Percentiles rank a stretch among this genome's conserved stretches.
Conservation (phyloP, 2,113 vertebrate genomes). For the Dendrocopos noguchii region DNA sequence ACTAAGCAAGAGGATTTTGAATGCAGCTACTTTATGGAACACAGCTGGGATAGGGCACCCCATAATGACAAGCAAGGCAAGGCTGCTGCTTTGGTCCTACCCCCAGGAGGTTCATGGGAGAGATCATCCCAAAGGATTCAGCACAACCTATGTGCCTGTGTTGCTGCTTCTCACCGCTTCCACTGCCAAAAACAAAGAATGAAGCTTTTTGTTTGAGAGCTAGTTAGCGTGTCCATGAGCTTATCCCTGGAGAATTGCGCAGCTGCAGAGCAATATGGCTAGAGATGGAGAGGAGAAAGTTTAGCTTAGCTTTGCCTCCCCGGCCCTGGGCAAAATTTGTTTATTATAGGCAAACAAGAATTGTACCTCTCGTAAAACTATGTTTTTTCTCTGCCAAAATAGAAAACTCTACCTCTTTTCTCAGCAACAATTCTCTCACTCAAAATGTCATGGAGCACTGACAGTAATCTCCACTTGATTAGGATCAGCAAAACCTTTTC, state of each 20-base stretch:
- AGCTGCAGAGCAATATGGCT: slow-evolving; percentile 55
- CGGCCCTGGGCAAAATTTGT: slow-evolving; percentile 43
- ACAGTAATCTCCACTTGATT: background rate
- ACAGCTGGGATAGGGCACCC: background rate
- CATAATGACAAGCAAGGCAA: background rate
- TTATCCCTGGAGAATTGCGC: slow-evolving; percentile 54
- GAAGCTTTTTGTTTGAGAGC: slow-evolving; percentile 52
- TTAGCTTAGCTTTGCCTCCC: slow-evolving; percentile 29
- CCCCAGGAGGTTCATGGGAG: slow-evolving; percentile 18
- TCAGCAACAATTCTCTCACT: background rate
- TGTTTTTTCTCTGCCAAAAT: slow-evolving; percentile 11
- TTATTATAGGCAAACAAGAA: slow-evolving; percentile 23
- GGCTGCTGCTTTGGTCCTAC: background rate
- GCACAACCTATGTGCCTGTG: slow-evolving; percentile 43
- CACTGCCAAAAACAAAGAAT: slow-evolving; percentile 64
- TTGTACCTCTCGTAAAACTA: background rate
- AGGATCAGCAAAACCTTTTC: background rate
- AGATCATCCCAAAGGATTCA: slow-evolving; percentile 28
- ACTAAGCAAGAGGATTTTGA: background rate
- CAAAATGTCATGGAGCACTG: background rate
- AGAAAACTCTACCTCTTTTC: background rate
- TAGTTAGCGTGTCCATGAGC: slow-evolving; percentile 49
- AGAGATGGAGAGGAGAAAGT: slow-evolving; percentile 33
- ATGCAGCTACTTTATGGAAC: background rate
- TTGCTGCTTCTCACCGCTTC: slow-evolving; percentile 9